phyloP scores from a whole-genome alignment of 2,888 invertebrate species.

The Melolontha melolontha region DNA sequence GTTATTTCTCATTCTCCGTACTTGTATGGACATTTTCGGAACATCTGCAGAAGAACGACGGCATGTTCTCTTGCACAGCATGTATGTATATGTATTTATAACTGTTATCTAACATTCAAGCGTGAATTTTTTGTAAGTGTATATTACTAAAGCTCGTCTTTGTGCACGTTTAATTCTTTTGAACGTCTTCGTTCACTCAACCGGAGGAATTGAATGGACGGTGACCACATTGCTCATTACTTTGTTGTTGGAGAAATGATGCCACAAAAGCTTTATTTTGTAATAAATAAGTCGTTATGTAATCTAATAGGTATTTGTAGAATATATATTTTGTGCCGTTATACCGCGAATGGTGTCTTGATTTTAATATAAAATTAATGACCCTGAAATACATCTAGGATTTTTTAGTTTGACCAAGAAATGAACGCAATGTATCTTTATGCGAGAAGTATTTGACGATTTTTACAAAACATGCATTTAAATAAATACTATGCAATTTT shows the following conservation, averaged over 20 bases:
- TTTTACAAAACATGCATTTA: too few relatives aligned
- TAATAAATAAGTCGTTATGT: constrained; percentile 15
- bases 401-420: too few relatives aligned
- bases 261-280: background rate
- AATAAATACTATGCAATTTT: too few relatives aligned
- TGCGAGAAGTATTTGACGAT: too few relatives aligned
- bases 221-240: background rate
- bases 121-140: constrained; percentile 1
- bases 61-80: background rate
- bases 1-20: constrained; percentile 15
- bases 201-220: background rate
- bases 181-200: constrained; percentile 9
- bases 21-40: constrained; percentile 25
- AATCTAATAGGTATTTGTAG: constrained; percentile 5
- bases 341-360: too few relatives aligned
- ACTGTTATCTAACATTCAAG: constrained; percentile 30
- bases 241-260: background rate
- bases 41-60: constrained; percentile 30
- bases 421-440: too few relatives aligned
- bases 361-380: too few relatives aligned
- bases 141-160: constrained; percentile 16
- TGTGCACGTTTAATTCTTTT: constrained; percentile 9
- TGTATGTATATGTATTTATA: constrained; percentile 21
- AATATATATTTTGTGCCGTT: too few relatives aligned
- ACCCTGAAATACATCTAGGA: too few relatives aligned